Base-by-base conservation (phyloP, 2,888 invertebrate species). In the Augochlorella aurata region DNA sequence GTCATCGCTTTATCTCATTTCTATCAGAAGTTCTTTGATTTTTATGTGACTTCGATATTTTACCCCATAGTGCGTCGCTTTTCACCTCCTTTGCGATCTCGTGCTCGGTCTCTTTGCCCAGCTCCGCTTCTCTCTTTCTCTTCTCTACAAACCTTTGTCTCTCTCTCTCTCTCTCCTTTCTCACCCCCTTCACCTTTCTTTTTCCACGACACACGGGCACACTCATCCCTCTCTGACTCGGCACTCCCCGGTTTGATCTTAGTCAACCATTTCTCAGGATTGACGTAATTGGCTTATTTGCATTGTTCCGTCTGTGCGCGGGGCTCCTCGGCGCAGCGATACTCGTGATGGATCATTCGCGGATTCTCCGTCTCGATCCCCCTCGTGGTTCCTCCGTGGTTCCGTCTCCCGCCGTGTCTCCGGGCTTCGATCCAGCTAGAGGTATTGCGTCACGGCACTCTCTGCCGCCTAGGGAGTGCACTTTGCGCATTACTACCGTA, bases 261-360 rank as follows among this genome's bases (percentile, higher is more conserved):
- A 69, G 70, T 77, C 83, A 80, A 84, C 86, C 85, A 89, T 89
- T 88, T 85, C 90, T 87, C 88, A 88, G 90, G 84, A 89, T 89
- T 83, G 89, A 87, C 88, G 87, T 89, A 89, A 89, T 89, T 89
- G 89, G 86, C 89, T 89, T 85, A 88, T 89, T 89, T 87, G 88
- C 89, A 89, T 88, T 89, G 89, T 87, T 87, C 85, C 89, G 77
- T 81, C 78, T 81, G 77, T 70, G 70, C 68, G 29, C 44, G 10
- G 38, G 18, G n/a, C 12, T 65, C 65, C 70, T 81, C 71, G 67
- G 71, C 79, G 79, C 69, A 68, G 69, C 77, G 80, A 81, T 82
- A 78, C 58, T 77, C 75, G 78, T 79, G 82, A 83, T 84, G 87
- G 84, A 84, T 88, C 81, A 65, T 81, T 84, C 79, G 16, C 81